These are phyloP conservation scores for Periphyllus acericola DNA, from an alignment of 2,888 invertebrate genomes.

Conservation along the genomic window DNA sequence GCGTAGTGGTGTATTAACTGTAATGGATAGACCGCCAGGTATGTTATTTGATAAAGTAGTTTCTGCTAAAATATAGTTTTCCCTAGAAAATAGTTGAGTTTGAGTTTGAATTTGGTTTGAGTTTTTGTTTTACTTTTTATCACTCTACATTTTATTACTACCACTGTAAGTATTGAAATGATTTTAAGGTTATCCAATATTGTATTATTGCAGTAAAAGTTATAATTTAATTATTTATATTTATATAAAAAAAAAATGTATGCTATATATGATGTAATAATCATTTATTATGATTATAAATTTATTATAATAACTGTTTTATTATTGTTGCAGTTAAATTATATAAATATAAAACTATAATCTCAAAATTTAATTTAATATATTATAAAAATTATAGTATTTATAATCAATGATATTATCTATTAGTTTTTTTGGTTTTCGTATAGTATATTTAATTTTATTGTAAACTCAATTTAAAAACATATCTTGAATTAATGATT, in stretches of 20 bases:
- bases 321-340: background rate
- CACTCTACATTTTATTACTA: background rate
- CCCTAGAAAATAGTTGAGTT: background rate
- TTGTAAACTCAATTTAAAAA: background rate
- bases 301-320: no score
- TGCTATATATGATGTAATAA: background rate
- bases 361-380: background rate
- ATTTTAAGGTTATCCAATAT: background rate
- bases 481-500: background rate
- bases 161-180: conserved; percentile 44
- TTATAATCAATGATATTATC: no score
- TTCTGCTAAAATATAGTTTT: background rate
- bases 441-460: background rate
- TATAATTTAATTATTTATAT: no score
- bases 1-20: conserved; percentile 84
- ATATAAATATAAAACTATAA: background rate
- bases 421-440: background rate
- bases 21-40: conserved; percentile 90
- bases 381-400: no score
- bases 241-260: no score
- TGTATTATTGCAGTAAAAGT: no score
- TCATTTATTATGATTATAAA: background rate
- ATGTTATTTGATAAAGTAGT: conserved; percentile 65
- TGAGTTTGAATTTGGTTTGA: background rate
- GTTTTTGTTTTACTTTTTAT: conserved; percentile 30